Evolutionary conservation across 2,797 vertebrate species (phyloP), one percentile per base, ranked within the genome.

Genomic region (Microctenopoma stevenorrisi): DNA sequence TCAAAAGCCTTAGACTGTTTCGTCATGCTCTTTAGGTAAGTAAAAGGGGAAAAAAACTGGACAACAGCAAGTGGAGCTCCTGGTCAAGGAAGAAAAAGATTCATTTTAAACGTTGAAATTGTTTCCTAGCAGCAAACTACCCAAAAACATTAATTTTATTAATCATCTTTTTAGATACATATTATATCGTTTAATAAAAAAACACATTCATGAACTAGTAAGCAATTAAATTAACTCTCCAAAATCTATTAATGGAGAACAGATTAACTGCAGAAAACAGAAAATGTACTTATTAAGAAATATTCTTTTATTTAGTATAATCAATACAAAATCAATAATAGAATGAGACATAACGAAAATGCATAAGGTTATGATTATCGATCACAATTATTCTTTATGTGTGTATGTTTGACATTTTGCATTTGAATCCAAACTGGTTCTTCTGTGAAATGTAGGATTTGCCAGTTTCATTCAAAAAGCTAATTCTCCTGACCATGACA

Each of bases 1-100:
- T 89, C 79, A 91, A 83, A 90, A 81, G 69, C 71, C 78, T 79
- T 81, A 78, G 87, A 90, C 88, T 82, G 77, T 89, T 84, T 86
- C 74, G 74, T 68, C 68, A 65, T 51, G 75, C 76, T 89, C 68
- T 81, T 88, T 81, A 72, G 86, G 85, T 69, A 65, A 70, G 68
- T 16, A 5, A 50, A n/a, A 43, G 26, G 46, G 35, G 37, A 25
- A 30, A 52, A 46, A 53, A 14, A 46, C 10, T 50, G 63, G 71
- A 72, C 57, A 66, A 72, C 63, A 46, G 58, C 4, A 28, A 86
- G 60, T 55, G 75, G 72, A 66, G 63, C 52, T 80, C 37, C 75
- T 76, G 78, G 88, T 84, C 77, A 86, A 26, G 43, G 51, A 64
- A 74, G 68, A 46, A 78, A 57, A 73, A 72, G 64, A 57, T 54